These are phyloP conservation scores for Sitta europaea DNA, from an alignment of 2,113 vertebrate genomes.

Conservation along the genomic window DNA sequence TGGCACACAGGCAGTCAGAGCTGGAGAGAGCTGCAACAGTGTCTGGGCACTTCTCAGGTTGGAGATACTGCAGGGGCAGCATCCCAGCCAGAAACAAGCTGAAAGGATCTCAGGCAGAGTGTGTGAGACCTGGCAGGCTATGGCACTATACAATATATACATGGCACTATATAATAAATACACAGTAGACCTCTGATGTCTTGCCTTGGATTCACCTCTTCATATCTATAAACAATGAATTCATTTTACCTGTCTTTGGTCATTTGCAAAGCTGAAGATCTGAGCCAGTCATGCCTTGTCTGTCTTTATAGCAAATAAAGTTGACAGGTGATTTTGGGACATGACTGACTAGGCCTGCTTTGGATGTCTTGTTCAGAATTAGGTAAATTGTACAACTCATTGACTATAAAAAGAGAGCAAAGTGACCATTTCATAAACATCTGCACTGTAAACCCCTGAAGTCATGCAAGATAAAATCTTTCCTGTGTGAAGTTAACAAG, in stretches of 20 bases:
- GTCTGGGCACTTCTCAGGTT: neutral
- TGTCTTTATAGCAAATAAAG: neutral
- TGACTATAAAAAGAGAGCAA: neutral
- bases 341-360: neutral
- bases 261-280: neutral
- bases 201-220: neutral
- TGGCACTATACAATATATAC: neutral
- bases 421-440: neutral
- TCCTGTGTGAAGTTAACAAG: neutral
- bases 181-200: neutral
- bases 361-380: neutral
- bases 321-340: neutral
- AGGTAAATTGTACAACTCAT: neutral
- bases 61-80: no score
- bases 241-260: neutral
- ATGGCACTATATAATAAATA: neutral
- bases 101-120: neutral
- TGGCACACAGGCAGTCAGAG: neutral
- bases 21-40: neutral
- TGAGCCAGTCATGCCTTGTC: neutral
- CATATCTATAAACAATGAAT: neutral
- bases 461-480: neutral
- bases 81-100: neutral
- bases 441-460: neutral
- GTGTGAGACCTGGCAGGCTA: neutral